phyloP scores from a whole-genome alignment of 2,113 vertebrate genomes.

The Globicephala melas region DNA sequence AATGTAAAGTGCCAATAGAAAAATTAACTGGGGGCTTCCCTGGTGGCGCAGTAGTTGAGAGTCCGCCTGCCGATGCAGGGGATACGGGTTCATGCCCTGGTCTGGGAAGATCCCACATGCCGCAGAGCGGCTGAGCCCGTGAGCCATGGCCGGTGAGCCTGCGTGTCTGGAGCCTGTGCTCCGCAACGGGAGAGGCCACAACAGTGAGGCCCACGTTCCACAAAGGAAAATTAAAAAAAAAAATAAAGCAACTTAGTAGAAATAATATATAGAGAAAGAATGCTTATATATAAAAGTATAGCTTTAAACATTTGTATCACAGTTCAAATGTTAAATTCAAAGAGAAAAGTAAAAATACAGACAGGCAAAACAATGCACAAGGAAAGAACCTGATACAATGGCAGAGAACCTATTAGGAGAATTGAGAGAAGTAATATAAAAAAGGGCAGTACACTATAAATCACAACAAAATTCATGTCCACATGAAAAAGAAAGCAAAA shows the following conservation, averaged over 20 bases:
- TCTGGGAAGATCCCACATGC: no score
- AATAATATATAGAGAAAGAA: background rate
- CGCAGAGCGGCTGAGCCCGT: no score
- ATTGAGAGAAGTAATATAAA: background rate
- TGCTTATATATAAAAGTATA: background rate
- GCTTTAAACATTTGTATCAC: background rate
- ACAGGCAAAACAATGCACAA: background rate
- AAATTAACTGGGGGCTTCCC: background rate
- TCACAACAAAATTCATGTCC: background rate
- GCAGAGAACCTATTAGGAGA: background rate
- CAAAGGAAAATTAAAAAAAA: no score
- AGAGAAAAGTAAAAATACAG: background rate
- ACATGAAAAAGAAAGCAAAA: constrained; percentile 26
- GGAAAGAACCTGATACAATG: background rate
- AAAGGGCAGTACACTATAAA: background rate
- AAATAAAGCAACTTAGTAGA: constrained; percentile 17
- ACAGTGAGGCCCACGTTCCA: no score
- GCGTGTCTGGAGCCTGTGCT: no score
- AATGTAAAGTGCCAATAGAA: background rate
- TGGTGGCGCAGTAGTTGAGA: no score
- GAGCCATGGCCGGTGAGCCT: no score
- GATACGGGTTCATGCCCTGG: no score
- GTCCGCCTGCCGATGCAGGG: no score
- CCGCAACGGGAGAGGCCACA: no score
- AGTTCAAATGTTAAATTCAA: constrained; percentile 12